phyloP scores from a whole-genome alignment of 2,797 vertebrate species.

The Vireo griseus region DNA sequence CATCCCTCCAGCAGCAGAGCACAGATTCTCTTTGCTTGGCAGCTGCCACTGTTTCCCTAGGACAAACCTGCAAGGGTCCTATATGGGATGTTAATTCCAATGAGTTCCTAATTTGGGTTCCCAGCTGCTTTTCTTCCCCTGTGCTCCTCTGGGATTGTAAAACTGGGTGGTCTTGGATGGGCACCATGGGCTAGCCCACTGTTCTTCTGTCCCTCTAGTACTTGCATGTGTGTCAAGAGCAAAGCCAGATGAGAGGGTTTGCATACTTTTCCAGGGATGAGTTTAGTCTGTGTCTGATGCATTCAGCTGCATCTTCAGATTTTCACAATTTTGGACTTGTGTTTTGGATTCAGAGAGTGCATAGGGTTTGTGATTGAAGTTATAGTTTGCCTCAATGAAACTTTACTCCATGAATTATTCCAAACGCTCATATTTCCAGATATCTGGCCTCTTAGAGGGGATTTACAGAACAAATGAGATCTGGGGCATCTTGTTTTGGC shows the following conservation, averaged over 20 bases:
- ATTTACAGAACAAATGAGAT: background rate
- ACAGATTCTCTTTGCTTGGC: background rate
- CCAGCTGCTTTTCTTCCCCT: background rate
- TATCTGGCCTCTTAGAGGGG: background rate
- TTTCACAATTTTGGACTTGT: background rate
- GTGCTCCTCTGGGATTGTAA: background rate
- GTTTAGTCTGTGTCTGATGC: background rate
- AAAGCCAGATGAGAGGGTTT: background rate
- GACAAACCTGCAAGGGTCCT: background rate
- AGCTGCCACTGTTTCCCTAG: background rate
- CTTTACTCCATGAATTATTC: background rate
- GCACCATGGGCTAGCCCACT: background rate
- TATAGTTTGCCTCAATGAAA: background rate
- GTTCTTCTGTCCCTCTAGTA: fast-evolving
- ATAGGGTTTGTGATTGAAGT: background rate
- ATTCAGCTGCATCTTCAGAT: background rate
- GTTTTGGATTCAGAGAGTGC: background rate
- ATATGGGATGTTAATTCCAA: background rate
- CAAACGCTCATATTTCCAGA: background rate
- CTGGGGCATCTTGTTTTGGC: background rate
- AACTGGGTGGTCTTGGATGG: background rate
- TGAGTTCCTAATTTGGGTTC: background rate
- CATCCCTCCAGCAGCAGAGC: background rate
- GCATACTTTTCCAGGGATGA: fast-evolving
- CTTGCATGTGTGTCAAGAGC: background rate